Base-by-base conservation (phyloP, 2,888 invertebrate genomes). In the Synanthedon vespiformis region DNA sequence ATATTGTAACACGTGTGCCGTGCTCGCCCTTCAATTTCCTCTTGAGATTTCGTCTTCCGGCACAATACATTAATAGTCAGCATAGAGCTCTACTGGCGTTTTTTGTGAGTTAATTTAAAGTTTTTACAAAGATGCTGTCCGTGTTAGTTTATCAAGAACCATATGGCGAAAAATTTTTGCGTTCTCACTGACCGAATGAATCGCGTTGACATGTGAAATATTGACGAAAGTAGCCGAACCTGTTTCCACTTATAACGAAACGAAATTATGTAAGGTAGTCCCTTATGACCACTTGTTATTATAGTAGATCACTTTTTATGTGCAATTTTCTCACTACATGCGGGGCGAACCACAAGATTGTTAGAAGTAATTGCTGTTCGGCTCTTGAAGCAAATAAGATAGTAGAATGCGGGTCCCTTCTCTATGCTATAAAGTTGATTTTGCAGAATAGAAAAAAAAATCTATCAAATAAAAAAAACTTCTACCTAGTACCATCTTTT, bases 1-100 rank as follows among this genome's bases (percentile, higher is more conserved):
- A 87, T 86, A 87, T 87, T 87, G 80, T 85, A 85, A 85, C 87
- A 86, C 87, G 86, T 87, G 87, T 85, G 85, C 78, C 58, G 62
- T 64, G 72, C 71, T 71, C 72, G 77, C 80, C 79, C 80, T 77
- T 78, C 78, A 81, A 82, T 83, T 85, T 86, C 86, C 84, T 85
- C 80, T 83, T 72, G 77, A 85, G 84, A 85, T 86, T 84, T 85
- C 74, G 81, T 84, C 86, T 87, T 87, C 87, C 87, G 87, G 85
- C 74, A 74, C 70, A 74, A 79, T 77, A 83, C 81, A 83, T 84
- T 85, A 81, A 81, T 80, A 74, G 77, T 61, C 72, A 56, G 69
- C 69, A 70, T 68, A 66, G 70, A 65, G 59, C 61, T 64, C 62
- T n/a, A n/a, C n/a, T 57, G 59, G 57, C 56, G 49, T 77, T 84